Conservation (phyloP, 2,797 vertebrate genomes). For the Otolemur crassicaudatus region DNA sequence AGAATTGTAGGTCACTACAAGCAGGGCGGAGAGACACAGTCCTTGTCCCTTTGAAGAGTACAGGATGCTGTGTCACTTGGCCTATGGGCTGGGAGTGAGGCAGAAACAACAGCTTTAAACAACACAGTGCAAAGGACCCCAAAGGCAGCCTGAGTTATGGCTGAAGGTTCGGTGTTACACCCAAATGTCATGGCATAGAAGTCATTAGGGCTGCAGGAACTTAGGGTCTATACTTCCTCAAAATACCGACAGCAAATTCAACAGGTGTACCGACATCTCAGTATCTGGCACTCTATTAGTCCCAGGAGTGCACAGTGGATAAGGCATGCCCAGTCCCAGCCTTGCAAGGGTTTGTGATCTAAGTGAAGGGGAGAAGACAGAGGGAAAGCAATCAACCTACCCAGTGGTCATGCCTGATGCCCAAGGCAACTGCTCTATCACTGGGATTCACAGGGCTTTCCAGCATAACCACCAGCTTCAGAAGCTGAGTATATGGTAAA, state of each 20-base stretch:
- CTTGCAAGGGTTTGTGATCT: background rate
- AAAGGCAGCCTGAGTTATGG: too few species aligned
- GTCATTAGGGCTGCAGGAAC: background rate
- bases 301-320: fast-evolving
- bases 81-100: too few species aligned
- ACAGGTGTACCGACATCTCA: background rate
- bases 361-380: background rate
- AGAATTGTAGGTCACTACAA: too few species aligned
- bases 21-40: background rate
- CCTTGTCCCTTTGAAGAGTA: background rate
- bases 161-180: background rate
- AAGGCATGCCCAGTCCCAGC: background rate
- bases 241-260: background rate
- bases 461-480: background rate
- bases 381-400: background rate
- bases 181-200: background rate
- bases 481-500: background rate
- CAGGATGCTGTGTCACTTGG: background rate
- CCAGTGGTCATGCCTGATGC: background rate
- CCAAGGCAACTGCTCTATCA: fast-evolving
- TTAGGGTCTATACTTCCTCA: background rate
- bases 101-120: background rate
- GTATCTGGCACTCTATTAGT: background rate
- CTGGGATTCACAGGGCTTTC: background rate
- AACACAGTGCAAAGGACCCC: background rate